Evolutionary conservation across 2,113 vertebrate species (phyloP).

Genomic region (Brienomyrus brachyistius): DNA sequence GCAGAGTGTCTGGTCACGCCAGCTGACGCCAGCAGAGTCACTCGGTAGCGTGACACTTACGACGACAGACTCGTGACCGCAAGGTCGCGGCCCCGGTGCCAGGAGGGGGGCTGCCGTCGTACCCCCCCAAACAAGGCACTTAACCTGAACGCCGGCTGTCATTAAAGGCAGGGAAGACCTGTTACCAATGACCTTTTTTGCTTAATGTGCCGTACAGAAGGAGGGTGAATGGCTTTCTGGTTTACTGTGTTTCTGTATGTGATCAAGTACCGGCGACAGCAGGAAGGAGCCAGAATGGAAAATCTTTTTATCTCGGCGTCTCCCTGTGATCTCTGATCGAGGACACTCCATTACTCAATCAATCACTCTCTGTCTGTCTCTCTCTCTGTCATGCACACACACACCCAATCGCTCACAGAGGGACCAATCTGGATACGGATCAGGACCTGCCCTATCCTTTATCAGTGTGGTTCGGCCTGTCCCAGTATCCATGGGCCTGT

Average conservation of each 20-base stretch:
- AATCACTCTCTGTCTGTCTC: neutral
- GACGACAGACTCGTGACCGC: neutral
- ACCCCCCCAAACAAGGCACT: neutral
- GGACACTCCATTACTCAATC: constrained; percentile 17
- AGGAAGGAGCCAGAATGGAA: constrained; percentile 27
- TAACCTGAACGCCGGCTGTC: neutral
- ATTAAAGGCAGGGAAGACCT: constrained; percentile 1
- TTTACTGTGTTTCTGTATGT: constrained; percentile 21
- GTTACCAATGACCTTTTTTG: constrained; percentile 19
- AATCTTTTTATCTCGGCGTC: constrained; percentile 21
- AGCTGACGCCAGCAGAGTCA: constrained; percentile 8
- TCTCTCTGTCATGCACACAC: neutral
- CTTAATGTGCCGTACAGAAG: constrained; percentile 24
- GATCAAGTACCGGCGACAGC: constrained; percentile 4
- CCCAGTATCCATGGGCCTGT: neutral
- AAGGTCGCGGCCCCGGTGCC: neutral
- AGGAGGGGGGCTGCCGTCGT: neutral
- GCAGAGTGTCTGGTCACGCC: neutral
- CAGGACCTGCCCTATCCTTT: neutral
- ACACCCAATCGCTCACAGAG: neutral
- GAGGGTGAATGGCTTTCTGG: constrained; percentile 19
- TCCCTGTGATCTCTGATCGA: constrained; percentile 20
- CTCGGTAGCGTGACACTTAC: neutral
- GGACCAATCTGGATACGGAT: neutral
- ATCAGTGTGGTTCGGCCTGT: neutral